Conservation (phyloP, 2,888 invertebrate species). For the Trichopria drosophilae region DNA sequence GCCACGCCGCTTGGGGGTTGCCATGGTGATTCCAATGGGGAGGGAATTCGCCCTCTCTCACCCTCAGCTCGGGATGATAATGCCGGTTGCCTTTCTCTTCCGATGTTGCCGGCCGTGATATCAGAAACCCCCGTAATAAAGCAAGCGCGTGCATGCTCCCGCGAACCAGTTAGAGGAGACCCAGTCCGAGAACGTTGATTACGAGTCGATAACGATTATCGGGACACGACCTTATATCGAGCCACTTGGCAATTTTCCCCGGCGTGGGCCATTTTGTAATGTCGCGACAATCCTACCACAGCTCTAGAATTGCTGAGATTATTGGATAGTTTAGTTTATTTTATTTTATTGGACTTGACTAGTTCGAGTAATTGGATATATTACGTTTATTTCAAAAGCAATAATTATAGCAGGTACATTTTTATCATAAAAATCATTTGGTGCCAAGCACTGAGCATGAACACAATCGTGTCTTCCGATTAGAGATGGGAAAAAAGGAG, state of each 20-base stretch:
- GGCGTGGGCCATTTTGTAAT: too few species aligned
- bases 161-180: constrained; percentile 17
- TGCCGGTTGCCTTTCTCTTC: constrained; percentile 49
- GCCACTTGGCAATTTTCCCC: constrained; percentile 26
- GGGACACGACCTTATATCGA: constrained; percentile 36
- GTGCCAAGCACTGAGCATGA: too few species aligned
- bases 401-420: too few species aligned
- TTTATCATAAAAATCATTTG: too few species aligned
- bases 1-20: constrained; percentile 54
- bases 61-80: constrained; percentile 54
- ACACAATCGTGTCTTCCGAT: too few species aligned
- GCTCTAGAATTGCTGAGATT: too few species aligned
- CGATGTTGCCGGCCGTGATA: constrained; percentile 46
- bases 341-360: too few species aligned
- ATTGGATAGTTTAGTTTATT: too few species aligned
- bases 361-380: too few species aligned
- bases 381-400: too few species aligned
- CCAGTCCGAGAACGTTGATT: constrained; percentile 35
- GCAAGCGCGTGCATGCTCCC: constrained; percentile 38
- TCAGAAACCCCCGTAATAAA: constrained; percentile 54
- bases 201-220: constrained; percentile 43
- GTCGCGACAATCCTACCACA: too few species aligned
- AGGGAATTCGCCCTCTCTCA: constrained; percentile 54
- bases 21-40: constrained; percentile 55
- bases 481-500: too few species aligned